phyloP scores from a whole-genome alignment of 1,140 invertebrate genomes.

The Globodera rostochiensis region DNA sequence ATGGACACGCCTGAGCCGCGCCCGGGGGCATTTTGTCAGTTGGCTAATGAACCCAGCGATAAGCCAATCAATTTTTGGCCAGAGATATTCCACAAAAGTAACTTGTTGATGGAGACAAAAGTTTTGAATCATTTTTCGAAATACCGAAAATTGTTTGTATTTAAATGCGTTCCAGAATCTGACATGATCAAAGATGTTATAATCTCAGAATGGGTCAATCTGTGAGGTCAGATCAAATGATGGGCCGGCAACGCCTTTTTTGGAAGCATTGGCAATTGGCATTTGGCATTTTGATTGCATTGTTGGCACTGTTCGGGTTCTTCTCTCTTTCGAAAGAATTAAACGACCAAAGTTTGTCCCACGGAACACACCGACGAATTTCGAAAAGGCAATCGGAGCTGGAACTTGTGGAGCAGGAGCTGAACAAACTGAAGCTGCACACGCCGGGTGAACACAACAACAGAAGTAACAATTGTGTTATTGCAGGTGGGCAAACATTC shows the following conservation, averaged over 20 bases:
- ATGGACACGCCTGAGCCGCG: background rate
- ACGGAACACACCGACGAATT: background rate
- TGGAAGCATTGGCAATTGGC: background rate
- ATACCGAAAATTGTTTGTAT: too few relatives aligned
- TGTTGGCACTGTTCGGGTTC: background rate
- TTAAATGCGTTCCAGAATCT: too few relatives aligned
- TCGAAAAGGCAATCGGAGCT: background rate
- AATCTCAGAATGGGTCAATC: too few relatives aligned
- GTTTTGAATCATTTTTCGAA: too few relatives aligned
- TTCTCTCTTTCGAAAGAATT: background rate
- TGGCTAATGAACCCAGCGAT: background rate
- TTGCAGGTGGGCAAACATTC: background rate
- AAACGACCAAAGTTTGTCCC: background rate
- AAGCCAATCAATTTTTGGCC: background rate
- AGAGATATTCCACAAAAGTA: too few relatives aligned
- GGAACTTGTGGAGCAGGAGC: background rate
- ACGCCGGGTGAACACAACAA: background rate
- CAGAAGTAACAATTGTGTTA: too few relatives aligned
- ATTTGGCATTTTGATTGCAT: background rate
- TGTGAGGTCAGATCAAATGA: background rate
- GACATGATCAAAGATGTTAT: too few relatives aligned
- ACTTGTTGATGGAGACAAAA: too few relatives aligned
- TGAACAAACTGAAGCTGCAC: background rate
- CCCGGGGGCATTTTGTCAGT: background rate
- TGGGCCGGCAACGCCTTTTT: background rate